Evolutionary conservation across 2,888 invertebrate species (phyloP).

Genomic region (Drosophila sordidapex): DNA sequence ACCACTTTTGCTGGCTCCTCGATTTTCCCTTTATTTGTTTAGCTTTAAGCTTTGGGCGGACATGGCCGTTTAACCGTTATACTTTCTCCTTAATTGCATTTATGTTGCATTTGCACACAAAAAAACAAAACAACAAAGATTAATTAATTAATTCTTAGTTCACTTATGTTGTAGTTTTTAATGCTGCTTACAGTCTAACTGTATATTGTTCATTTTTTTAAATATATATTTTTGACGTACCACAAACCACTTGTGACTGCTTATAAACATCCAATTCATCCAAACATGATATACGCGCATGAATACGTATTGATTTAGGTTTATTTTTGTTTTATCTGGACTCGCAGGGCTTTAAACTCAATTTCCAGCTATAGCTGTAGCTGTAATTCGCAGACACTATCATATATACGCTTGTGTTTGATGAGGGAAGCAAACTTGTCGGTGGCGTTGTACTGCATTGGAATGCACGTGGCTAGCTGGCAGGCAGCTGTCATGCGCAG

Average conservation of each 20-base stretch:
- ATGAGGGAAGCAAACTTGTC: neutral
- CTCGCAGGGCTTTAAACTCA: slow-evolving; percentile 36
- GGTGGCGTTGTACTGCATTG: slow-evolving; percentile 27
- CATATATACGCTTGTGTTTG: neutral
- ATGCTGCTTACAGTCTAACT: slow-evolving; percentile 61
- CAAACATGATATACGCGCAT: neutral
- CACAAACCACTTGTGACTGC: slow-evolving; percentile 23
- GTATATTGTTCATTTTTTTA: slow-evolving; percentile 56
- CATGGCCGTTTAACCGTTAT: slow-evolving; percentile 30
- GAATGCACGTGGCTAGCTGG: slow-evolving; percentile 63
- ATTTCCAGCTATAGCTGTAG: slow-evolving; percentile 26
- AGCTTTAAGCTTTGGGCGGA: slow-evolving; percentile 59
- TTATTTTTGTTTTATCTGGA: slow-evolving; percentile 27
- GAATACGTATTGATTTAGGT: slow-evolving; percentile 21
- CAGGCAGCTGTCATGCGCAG: slow-evolving; percentile 67
- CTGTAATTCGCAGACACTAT: neutral
- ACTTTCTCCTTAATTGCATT: slow-evolving; percentile 9
- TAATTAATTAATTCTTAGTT: slow-evolving; percentile 15
- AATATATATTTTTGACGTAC: slow-evolving; percentile 33
- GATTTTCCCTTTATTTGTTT: slow-evolving; percentile 8
- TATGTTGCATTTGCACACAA: slow-evolving; percentile 4
- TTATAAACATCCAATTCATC: slow-evolving; percentile 49
- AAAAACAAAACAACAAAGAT: neutral
- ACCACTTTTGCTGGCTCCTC: slow-evolving; percentile 25
- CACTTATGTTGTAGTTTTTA: slow-evolving; percentile 34